Conservation (phyloP, 2,113 vertebrate genomes). For the Cercopithecus mona region DNA sequence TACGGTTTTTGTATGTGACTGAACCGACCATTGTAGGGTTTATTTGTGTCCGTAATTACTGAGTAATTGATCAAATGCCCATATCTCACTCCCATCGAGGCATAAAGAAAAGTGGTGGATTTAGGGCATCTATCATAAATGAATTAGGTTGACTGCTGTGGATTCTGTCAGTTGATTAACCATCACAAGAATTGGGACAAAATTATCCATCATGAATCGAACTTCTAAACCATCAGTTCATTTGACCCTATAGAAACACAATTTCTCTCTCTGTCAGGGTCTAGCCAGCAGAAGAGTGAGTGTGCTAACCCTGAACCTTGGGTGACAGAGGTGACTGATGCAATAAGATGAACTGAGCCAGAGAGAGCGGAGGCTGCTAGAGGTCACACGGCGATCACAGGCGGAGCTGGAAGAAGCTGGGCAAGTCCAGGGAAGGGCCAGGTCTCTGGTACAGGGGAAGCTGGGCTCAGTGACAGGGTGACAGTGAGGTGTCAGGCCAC, state of each 20-base stretch:
- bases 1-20: not conserved
- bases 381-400: not conserved
- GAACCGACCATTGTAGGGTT: not conserved
- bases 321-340: not conserved
- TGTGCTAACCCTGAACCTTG: not conserved
- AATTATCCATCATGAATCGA: not conserved
- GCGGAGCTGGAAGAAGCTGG: not conserved
- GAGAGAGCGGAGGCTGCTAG: not conserved
- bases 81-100: not conserved
- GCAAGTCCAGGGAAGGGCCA: not conserved
- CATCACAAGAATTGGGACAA: not conserved
- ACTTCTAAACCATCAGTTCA: not conserved
- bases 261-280: not conserved
- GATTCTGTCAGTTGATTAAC: not conserved
- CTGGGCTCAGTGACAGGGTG: not conserved
- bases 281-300: not conserved
- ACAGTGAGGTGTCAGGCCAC: not conserved
- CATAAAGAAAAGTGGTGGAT: conserved; percentile 28
- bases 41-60: conserved; percentile 27
- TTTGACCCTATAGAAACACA: not conserved
- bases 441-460: not conserved
- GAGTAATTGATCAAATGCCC: not conserved
- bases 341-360: not conserved
- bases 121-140: conserved; percentile 13
- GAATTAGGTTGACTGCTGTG: not conserved